Conservation (phyloP, 2,113 vertebrate genomes). For the Chlorocebus sabaeus region DNA sequence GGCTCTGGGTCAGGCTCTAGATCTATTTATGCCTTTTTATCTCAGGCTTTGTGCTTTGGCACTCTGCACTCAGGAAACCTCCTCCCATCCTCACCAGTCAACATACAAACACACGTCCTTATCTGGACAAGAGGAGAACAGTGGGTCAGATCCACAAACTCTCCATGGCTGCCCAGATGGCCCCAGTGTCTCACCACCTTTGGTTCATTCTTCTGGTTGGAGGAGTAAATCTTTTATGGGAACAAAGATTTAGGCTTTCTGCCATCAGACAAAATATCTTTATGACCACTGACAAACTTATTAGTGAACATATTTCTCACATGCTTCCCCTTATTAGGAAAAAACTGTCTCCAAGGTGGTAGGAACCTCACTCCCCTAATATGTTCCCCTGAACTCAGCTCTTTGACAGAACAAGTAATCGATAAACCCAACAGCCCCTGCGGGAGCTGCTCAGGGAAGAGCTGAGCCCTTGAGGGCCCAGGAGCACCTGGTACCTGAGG, state of each 20-base stretch:
- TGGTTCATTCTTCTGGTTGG: not conserved
- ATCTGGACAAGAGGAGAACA: not conserved
- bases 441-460: not conserved
- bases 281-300: not conserved
- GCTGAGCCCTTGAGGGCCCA: not conserved
- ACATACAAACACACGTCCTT: not conserved
- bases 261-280: not conserved
- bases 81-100: not conserved
- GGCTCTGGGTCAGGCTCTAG: slow-evolving; percentile 50
- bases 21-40: slow-evolving; percentile 75
- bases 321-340: not conserved
- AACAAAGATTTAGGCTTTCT: not conserved
- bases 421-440: not conserved
- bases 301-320: not conserved
- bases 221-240: not conserved
- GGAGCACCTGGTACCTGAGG: rapidly evolving
- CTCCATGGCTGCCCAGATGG: not conserved
- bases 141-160: not conserved
- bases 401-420: not conserved
- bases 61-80: slow-evolving; percentile 41
- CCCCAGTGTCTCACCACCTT: not conserved
- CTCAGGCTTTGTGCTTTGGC: slow-evolving; percentile 58
- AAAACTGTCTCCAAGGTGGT: not conserved
- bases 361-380: not conserved
- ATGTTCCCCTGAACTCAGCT: not conserved